Evolutionary conservation across 2,888 invertebrate genomes (phyloP).

Genomic region (Epinotia nisella): DNA sequence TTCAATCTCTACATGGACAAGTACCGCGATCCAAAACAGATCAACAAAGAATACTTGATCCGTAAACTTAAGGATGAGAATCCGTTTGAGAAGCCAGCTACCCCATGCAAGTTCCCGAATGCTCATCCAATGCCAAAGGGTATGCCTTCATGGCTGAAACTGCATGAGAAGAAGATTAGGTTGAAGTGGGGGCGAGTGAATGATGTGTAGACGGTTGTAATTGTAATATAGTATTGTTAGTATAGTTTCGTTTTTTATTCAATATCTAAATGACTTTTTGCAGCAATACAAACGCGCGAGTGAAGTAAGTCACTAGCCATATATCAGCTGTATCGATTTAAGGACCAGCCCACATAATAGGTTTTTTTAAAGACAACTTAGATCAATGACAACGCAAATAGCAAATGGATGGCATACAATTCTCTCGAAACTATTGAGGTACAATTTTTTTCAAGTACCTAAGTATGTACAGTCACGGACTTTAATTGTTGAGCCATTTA

Average conservation of each 20-base stretch:
- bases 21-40: constrained; percentile 95
- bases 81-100: constrained; percentile 90
- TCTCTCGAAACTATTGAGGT: no score
- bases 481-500: no score
- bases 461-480: no score
- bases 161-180: constrained; percentile 89
- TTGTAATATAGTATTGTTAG: constrained; percentile 31
- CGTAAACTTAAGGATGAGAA: constrained; percentile 91
- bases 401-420: no score
- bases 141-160: constrained; percentile 90
- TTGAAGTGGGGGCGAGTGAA: constrained; percentile 91
- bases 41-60: constrained; percentile 94
- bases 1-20: constrained; percentile 97
- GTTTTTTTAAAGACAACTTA: no score
- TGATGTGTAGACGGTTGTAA: constrained; percentile 81
- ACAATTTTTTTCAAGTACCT: no score
- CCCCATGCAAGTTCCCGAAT: constrained; percentile 89
- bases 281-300: no score
- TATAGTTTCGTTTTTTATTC: not conserved
- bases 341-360: no score
- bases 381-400: no score
- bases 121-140: constrained; percentile 84
- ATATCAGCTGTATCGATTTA: no score
- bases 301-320: no score
- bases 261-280: no score